A percentile compares a stretch with the other conserved stretches of the same genome.
These are phyloP conservation scores for Cyclophora albipunctata DNA, from an alignment of 2,888 invertebrate genomes.

Conservation along the genomic window DNA sequence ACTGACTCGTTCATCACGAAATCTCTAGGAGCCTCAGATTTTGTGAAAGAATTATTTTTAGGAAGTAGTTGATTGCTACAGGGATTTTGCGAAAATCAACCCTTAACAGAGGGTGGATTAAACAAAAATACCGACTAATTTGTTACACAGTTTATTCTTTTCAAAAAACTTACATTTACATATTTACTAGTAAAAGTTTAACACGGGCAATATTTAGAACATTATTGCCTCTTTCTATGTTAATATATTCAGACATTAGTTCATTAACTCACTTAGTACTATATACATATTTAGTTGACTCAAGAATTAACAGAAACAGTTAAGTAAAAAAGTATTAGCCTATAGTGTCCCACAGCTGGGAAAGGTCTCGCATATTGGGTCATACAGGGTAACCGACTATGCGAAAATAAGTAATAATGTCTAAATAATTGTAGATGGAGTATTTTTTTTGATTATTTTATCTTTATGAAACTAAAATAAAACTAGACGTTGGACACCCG, in stretches of 20 bases:
- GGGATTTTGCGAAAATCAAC: too few relatives aligned
- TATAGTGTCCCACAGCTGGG: background rate
- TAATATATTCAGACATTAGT: background rate
- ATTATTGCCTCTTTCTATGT: slow-evolving; percentile 37
- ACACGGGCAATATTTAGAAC: slow-evolving; percentile 52
- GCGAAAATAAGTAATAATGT: too few relatives aligned
- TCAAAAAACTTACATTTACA: slow-evolving; percentile 35
- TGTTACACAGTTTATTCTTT: slow-evolving; percentile 53
- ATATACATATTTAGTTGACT: background rate
- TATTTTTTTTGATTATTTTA: too few relatives aligned
- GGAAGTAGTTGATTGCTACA: too few relatives aligned
- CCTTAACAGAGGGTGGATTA: background rate
- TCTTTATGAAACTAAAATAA: too few relatives aligned
- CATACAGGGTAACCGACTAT: too few relatives aligned
- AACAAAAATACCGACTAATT: slow-evolving; percentile 29
- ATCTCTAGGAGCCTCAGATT: too few relatives aligned
- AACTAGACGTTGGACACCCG: too few relatives aligned
- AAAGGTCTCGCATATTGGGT: too few relatives aligned
- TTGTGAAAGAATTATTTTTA: too few relatives aligned
- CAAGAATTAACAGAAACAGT: background rate
- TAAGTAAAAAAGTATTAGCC: background rate
- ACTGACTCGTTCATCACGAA: too few relatives aligned
- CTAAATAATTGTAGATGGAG: too few relatives aligned
- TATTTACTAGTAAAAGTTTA: slow-evolving; percentile 35
- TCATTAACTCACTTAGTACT: background rate